Evolutionary conservation across 2,888 invertebrate species (phyloP).

Genomic region (Nyleta sp.): DNA sequence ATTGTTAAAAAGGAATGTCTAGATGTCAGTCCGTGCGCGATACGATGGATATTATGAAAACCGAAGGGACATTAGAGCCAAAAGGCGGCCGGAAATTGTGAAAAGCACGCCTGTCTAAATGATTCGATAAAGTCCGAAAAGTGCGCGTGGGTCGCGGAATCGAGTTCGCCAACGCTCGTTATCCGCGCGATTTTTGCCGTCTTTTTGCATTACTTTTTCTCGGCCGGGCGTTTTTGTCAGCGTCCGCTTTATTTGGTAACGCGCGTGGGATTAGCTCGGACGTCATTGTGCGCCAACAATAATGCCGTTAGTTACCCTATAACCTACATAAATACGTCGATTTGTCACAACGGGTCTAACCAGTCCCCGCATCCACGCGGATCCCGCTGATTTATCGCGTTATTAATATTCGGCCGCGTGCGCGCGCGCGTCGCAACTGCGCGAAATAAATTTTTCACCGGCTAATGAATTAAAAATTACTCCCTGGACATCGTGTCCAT

Average conservation of each 20-base stretch:
- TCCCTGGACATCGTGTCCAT: slow-evolving; percentile 30
- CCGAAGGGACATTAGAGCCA: slow-evolving; percentile 20
- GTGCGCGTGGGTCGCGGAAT: slow-evolving; percentile 68
- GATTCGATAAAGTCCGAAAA: slow-evolving; percentile 71
- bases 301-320: slow-evolving; percentile 65
- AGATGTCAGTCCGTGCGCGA: too few relatives aligned
- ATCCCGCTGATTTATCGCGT: slow-evolving; percentile 48
- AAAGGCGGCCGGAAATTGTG: slow-evolving; percentile 51
- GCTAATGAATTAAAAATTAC: slow-evolving; percentile 41
- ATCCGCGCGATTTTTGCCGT: slow-evolving; percentile 35
- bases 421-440: slow-evolving; percentile 13
- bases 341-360: slow-evolving; percentile 61
- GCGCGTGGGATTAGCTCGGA: slow-evolving; percentile 61
- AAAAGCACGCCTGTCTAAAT: slow-evolving; percentile 62
- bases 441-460: slow-evolving; percentile 22
- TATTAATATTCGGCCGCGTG: slow-evolving; percentile 40
- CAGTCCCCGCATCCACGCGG: slow-evolving; percentile 56
- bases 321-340: slow-evolving; percentile 67
- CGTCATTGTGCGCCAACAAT: slow-evolving; percentile 52
- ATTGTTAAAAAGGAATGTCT: too few relatives aligned
- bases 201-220: slow-evolving; percentile 52
- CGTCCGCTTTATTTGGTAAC: slow-evolving; percentile 59
- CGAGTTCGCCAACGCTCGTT: slow-evolving; percentile 68
- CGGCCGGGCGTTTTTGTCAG: slow-evolving; percentile 44
- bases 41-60: too few relatives aligned